Evolutionary conservation across 2,797 vertebrate genomes (phyloP), one percentile per base, ranked within the genome.

Genomic region (Prunella strophiata): DNA sequence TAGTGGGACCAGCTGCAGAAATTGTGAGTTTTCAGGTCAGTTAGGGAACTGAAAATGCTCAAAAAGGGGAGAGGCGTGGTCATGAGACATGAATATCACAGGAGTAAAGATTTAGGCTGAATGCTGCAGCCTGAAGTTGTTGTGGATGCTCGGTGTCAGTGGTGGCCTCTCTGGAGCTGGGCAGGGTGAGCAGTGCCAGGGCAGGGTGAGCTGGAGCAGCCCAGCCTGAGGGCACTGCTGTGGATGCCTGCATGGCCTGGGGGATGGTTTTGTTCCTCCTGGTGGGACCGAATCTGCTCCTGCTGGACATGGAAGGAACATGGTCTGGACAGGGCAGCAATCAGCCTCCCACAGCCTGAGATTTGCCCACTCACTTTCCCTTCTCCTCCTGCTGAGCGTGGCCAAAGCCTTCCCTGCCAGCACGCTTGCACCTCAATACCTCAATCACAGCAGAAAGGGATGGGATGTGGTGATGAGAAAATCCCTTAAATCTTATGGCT

Each of bases 381-480:
- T 84, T 75, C 82, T 92, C 36, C 68, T 82, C 11, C 42, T 42
- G 80, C 90, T 83, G 50, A 78, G 70, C 7, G 0, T 58, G 84
- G 32, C 92, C 89, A 48, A 80, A 82, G 57, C 51, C 48, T 40
- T 80, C 43, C 84, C 85, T 75, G 67, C 47, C 51, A 30, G 67
- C 23, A 5, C 14, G 1, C 73, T 91, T 27, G 38, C 91, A 91
- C 74, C 78, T 88, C 85, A 86, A 74, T 79, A 38, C 90, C 87
- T 68, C 94, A 96, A 93, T 96, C 97, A 96, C 57, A 96, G 92
- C 83, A 85, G 83, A 45, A 88, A 75, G 58, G 57, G 75, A n/a
- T 1, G 0, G 62, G 55, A 58, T 12, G 47, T 3, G 23, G 26
- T 29, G 62, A 75, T 84, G 65, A 42, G 76, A 77, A 20, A 79